Evolutionary conservation across 2,888 invertebrate genomes (phyloP).

Genomic region (Phyto melanocephala): DNA sequence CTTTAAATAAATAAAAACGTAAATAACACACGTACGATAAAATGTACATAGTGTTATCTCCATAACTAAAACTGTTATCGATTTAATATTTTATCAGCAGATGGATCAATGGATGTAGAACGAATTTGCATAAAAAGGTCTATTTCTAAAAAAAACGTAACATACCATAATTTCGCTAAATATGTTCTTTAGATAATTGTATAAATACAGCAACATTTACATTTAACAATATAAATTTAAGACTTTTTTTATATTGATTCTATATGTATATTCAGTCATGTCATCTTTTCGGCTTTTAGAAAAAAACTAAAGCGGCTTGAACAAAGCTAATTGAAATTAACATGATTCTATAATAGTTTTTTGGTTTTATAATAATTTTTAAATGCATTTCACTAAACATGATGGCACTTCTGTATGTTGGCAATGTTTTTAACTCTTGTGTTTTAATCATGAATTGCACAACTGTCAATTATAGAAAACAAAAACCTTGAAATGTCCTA

Average conservation of each 20-base stretch:
- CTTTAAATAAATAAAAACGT: too few species aligned
- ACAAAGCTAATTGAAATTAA: slow-evolving; percentile 14
- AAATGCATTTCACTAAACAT: slow-evolving; percentile 17
- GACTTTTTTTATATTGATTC: neutral
- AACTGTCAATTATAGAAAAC: slow-evolving; percentile 62
- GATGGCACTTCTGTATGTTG: neutral
- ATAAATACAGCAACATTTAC: too few species aligned
- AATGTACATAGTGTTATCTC: too few species aligned
- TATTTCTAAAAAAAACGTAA: too few species aligned
- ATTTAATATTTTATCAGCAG: too few species aligned
- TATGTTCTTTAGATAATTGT: too few species aligned
- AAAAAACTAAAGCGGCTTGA: neutral
- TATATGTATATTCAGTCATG: neutral
- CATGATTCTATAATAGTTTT: neutral
- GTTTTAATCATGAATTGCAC: slow-evolving; percentile 56
- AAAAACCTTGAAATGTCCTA: slow-evolving; percentile 63
- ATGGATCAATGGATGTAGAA: too few species aligned
- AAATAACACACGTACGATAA: too few species aligned
- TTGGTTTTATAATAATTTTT: slow-evolving; percentile 27
- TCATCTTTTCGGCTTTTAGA: neutral
- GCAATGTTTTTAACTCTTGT: neutral
- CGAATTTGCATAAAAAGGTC: too few species aligned
- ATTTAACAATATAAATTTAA: too few species aligned
- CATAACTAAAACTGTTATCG: too few species aligned
- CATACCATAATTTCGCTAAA: too few species aligned